Evolutionary conservation across 2,113 vertebrate genomes (phyloP).

Genomic region (Burhinus bistriatus): DNA sequence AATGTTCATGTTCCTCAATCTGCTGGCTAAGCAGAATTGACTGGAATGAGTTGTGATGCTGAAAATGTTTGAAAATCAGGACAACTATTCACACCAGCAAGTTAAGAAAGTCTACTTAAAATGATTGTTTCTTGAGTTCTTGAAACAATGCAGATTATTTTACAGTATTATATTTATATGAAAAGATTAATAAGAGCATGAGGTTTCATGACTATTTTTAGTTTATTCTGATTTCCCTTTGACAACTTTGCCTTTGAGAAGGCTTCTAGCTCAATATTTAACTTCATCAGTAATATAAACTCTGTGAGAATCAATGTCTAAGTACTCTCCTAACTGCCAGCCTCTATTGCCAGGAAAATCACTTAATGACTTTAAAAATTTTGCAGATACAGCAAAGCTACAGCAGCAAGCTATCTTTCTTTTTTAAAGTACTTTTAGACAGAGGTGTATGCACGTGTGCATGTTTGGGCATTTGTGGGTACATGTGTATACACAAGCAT

Average conservation of each 20-base stretch:
- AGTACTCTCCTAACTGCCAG: not conserved
- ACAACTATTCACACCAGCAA: not conserved
- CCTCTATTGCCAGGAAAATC: not conserved
- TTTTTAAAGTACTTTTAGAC: not conserved
- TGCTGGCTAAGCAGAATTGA: not conserved
- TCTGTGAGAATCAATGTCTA: not conserved
- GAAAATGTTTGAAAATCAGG: not conserved
- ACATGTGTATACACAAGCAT: not conserved
- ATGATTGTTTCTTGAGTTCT: not conserved
- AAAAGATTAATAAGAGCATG: not conserved
- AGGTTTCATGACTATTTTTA: not conserved
- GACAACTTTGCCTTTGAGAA: not conserved
- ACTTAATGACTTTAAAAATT: not conserved
- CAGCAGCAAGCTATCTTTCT: not conserved
- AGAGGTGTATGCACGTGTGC: not conserved
- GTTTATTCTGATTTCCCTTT: not conserved
- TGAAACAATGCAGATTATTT: not conserved
- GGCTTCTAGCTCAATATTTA: not conserved
- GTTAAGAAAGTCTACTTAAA: not conserved
- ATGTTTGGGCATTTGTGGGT: not conserved
- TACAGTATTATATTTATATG: not conserved
- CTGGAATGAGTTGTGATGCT: not conserved
- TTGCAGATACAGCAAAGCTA: not conserved
- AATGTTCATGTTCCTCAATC: not conserved
- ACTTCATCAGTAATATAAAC: not conserved